Evolutionary conservation across 2,113 vertebrate species (phyloP).

Genomic region (Ptyas mucosa): DNA sequence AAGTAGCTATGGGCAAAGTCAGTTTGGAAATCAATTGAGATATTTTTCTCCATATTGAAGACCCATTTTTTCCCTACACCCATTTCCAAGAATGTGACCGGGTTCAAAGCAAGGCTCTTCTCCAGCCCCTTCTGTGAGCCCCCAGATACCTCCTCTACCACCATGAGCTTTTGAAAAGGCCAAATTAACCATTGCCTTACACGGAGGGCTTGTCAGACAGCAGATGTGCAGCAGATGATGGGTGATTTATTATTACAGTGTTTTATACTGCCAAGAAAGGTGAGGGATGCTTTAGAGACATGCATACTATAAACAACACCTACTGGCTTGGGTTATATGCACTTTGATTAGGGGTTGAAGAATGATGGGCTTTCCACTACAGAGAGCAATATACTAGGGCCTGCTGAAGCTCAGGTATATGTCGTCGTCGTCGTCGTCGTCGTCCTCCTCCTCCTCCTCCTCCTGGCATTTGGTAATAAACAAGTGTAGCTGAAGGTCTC

Average conservation of each 20-base stretch:
- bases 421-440: not conserved
- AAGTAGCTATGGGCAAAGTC: not conserved
- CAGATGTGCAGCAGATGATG: not conserved
- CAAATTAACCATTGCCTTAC: not conserved
- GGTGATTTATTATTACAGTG: not conserved
- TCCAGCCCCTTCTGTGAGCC: not conserved
- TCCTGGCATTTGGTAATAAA: not conserved
- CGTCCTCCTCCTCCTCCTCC: no score
- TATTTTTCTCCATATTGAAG: not conserved
- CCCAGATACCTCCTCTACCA: not conserved
- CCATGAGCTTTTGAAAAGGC: not conserved
- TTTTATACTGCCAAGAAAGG: not conserved
- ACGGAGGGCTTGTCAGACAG: not conserved
- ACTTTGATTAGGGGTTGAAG: not conserved
- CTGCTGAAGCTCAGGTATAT: not conserved
- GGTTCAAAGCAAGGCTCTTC: not conserved
- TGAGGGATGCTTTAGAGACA: not conserved
- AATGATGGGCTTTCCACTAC: not conserved
- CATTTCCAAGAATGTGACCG: not conserved
- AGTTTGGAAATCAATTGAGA: not conserved
- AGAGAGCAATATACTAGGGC: not conserved
- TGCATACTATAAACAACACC: not conserved
- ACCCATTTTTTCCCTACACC: no score
- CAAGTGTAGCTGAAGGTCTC: not conserved
- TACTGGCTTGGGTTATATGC: not conserved